Evolutionary conservation across 2,888 invertebrate species (phyloP), one percentile per base, ranked within the genome.

Genomic region (Tiliacea aurago): DNA sequence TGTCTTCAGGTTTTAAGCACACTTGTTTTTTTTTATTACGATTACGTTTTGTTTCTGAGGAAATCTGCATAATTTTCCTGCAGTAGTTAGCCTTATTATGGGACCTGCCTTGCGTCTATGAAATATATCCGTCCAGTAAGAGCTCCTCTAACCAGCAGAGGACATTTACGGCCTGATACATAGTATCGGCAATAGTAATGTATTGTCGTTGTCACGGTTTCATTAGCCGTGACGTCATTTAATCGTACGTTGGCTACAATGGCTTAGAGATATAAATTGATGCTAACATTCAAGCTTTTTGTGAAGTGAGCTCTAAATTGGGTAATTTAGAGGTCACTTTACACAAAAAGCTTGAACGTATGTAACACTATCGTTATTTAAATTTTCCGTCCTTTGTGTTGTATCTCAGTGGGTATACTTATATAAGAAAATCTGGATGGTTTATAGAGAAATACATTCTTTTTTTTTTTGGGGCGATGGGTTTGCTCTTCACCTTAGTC

Each of bases 211-310:
- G 65, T 62, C 47, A 69, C 82, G 58, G 65, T 53, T 56, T 81
- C 62, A 81, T 76, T 56, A 62, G n/a, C 23, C 69, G 61, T 65
- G 69, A 81, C 56, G 69, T 58, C 43, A 62, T 62, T 28, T 56
- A 62, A 70, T 70, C 49, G n/a, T 13, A 18, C 45, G 15, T 18
- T 33, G 2, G 53, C 23, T 20, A 61, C 15, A 68, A 80, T 45
- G 28, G 13, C 43, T 64, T 23, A 28, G n/a, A 23, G 33, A 13
- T 33, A 43, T 47, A 43, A 55, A 78, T 78, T 62, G n/a, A 56
- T 28, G 55, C 15, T 23, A 7, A n/a, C 9, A 9, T 55, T 67
- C 1, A 13, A 55, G 7, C 20, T 18, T 58, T 61, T 9, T 41
- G 13, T 33, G 20, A 55, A 73, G n/a, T n/a, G n/a, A n/a, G 47